A percentile compares a stretch with the other conserved stretches of the same genome.
Conservation (phyloP, 2,797 vertebrate genomes). For the Cyclura pinguis region DNA sequence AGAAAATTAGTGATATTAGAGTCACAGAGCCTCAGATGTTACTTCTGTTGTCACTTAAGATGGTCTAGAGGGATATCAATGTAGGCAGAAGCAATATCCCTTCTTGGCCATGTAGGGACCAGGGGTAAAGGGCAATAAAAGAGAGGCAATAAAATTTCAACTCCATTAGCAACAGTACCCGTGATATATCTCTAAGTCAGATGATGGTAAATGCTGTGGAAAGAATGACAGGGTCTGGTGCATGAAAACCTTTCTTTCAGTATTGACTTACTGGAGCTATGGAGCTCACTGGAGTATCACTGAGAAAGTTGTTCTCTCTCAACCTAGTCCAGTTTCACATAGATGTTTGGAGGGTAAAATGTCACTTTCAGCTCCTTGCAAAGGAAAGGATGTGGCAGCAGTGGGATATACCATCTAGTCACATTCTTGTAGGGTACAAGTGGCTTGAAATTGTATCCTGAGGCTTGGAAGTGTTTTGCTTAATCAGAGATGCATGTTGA, state of each 20-base stretch:
- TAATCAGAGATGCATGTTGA: neutral
- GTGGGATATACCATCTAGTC: neutral
- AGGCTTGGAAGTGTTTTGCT: neutral
- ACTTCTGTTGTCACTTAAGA: no score
- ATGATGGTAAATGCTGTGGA: neutral
- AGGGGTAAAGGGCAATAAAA: no score
- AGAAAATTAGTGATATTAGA: no score
- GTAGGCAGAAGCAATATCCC: no score
- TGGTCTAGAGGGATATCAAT: no score
- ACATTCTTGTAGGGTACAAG: neutral
- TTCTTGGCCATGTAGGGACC: no score
- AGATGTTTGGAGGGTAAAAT: neutral
- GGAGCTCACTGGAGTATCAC: neutral
- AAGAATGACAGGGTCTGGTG: neutral
- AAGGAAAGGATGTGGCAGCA: neutral
- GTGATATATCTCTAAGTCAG: neutral
- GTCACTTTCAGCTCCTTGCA: neutral
- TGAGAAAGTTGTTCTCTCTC: neutral
- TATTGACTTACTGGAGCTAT: neutral
- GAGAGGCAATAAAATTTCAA: no score
- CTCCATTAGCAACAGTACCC: neutral
- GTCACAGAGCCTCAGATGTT: no score
- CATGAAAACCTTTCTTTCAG: neutral
- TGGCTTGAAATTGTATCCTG: neutral
- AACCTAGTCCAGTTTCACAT: neutral